Conservation (phyloP, 2,113 vertebrate species). For the Sceloporus undulatus region DNA sequence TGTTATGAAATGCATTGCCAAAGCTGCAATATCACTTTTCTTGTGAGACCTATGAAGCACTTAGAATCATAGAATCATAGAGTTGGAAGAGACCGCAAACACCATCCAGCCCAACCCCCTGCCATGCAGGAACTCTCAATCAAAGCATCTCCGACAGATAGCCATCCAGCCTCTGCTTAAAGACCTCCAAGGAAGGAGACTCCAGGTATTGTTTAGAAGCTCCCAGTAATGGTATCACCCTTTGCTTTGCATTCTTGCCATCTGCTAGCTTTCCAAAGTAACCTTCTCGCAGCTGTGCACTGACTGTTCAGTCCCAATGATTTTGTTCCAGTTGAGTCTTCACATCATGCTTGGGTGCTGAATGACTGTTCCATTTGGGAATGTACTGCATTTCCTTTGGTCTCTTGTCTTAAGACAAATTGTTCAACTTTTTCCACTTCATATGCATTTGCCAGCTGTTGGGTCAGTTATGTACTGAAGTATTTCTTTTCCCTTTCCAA, state of each 20-base stretch:
- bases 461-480: conserved; percentile 77
- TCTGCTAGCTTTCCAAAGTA: conserved; percentile 74
- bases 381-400: conserved; percentile 65
- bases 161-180: too few relatives aligned
- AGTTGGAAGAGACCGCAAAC: too few relatives aligned
- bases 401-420: conserved; percentile 83
- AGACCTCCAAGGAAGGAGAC: too few relatives aligned
- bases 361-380: conserved; percentile 79
- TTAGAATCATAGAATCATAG: conserved; percentile 15
- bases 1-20: conserved; percentile 31
- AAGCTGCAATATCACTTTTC: conserved; percentile 54
- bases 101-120: too few relatives aligned
- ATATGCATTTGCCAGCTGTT: conserved; percentile 80
- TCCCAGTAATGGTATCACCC: conserved; percentile 68
- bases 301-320: conserved; percentile 80
- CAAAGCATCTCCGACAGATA: too few relatives aligned
- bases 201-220: conserved; percentile 67
- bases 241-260: conserved; percentile 80
- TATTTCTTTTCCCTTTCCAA: conserved; percentile 69
- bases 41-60: conserved; percentile 66
- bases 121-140: too few relatives aligned
- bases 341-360: conserved; percentile 82
- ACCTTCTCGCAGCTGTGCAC: conserved; percentile 83
- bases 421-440: conserved; percentile 86
- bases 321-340: conserved; percentile 84